A percentile compares a stretch with the other conserved stretches of the same genome.
Conservation (phyloP, 1,140 invertebrate genomes). For the Bombus ignitus region DNA sequence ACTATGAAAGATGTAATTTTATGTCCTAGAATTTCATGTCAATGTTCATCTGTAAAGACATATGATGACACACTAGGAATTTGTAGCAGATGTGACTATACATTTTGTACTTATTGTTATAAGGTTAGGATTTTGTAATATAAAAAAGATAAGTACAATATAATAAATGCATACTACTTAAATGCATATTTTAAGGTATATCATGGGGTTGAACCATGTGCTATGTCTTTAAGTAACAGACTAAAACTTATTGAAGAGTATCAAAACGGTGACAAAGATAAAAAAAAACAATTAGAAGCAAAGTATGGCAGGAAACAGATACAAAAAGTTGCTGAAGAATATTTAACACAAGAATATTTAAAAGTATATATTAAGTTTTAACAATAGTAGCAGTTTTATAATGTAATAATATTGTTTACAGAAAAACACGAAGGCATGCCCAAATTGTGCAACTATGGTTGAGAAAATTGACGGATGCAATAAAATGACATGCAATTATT, state of each 20-base stretch:
- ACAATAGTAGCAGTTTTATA: neutral
- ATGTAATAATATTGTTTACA: neutral
- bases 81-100: conserved; percentile 84
- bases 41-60: conserved; percentile 83
- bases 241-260: conserved; percentile 59
- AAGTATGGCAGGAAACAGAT: conserved; percentile 66
- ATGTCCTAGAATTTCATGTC: conserved; percentile 85
- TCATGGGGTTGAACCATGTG: conserved; percentile 61
- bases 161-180: neutral
- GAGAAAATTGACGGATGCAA: conserved; percentile 11
- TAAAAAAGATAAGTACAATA: neutral
- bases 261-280: neutral
- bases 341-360: conserved; percentile 49
- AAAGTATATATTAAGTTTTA: conserved; percentile 20
- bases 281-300: conserved; percentile 48
- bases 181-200: conserved; percentile 48
- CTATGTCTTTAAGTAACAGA: conserved; percentile 33
- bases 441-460: conserved; percentile 11
- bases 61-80: conserved; percentile 79
- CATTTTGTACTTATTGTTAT: conserved; percentile 85
- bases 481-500: conserved; percentile 11
- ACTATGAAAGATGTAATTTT: conserved; percentile 84
- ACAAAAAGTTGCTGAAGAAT: conserved; percentile 54
- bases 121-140: conserved; percentile 71
- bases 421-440: neutral